Conservation (phyloP, 2,113 vertebrate genomes). For the Callipepla squamata region DNA sequence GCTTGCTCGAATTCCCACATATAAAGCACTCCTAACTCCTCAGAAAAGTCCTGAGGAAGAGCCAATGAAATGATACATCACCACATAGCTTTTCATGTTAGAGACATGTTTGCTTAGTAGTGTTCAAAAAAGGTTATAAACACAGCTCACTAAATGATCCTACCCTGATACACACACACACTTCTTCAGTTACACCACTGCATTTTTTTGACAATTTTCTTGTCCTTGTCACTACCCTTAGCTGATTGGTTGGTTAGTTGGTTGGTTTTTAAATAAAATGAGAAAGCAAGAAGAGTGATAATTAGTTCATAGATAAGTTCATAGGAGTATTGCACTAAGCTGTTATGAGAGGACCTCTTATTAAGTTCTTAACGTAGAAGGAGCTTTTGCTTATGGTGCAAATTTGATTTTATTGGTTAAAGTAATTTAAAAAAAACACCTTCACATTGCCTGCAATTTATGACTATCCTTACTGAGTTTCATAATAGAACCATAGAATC, state of each 20-base stretch:
- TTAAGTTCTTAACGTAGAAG: not conserved
- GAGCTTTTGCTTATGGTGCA: not conserved
- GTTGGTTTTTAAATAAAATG: not conserved
- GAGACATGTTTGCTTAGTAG: not conserved
- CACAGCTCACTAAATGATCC: rapidly evolving
- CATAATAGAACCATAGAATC: too few species aligned
- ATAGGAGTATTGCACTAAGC: rapidly evolving
- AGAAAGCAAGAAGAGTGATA: not conserved
- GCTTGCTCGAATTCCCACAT: not conserved
- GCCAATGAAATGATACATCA: not conserved
- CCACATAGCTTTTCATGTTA: not conserved
- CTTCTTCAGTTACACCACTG: rapidly evolving
- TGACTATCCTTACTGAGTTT: not conserved
- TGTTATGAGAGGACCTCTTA: not conserved
- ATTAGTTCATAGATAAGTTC: too few species aligned
- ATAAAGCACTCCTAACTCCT: not conserved
- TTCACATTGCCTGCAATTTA: not conserved
- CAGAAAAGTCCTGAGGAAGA: not conserved
- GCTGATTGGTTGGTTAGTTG: rapidly evolving
- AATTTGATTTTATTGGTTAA: not conserved
- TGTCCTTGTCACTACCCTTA: not conserved
- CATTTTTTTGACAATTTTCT: not conserved
- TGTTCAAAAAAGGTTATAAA: not conserved
- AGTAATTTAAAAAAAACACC: not conserved
- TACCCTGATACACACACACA: not conserved